Evolutionary conservation across 2,797 vertebrate genomes (phyloP).

Genomic region (Liparis tanakae): DNA sequence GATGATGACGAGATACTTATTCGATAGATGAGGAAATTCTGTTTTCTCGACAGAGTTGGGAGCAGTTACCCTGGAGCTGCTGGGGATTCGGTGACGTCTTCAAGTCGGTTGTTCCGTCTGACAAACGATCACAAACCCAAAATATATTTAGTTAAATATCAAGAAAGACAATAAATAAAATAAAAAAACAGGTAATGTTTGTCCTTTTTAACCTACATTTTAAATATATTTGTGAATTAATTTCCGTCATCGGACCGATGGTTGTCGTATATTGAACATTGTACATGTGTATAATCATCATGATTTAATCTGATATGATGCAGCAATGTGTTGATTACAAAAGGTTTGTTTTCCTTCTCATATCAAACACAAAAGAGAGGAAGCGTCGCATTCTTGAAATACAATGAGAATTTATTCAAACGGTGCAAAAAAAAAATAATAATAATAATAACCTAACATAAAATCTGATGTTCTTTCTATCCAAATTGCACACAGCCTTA

Average conservation of each 20-base stretch:
- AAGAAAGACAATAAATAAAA: background rate
- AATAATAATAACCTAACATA: slow-evolving; percentile 71
- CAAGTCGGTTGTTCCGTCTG: background rate
- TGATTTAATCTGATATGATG: background rate
- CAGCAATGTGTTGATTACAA: background rate
- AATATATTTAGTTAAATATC: background rate
- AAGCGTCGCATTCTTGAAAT: slow-evolving; percentile 74
- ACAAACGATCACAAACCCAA: background rate
- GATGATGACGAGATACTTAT: too few species aligned
- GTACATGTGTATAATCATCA: background rate
- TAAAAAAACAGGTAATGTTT: too few species aligned
- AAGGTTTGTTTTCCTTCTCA: background rate
- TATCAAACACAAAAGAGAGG: slow-evolving; percentile 12
- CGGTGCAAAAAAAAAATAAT: slow-evolving; percentile 81
- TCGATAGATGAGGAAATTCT: too few species aligned
- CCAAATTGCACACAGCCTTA: slow-evolving; percentile 80
- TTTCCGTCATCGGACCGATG: background rate
- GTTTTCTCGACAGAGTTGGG: too few species aligned
- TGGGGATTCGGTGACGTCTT: background rate
- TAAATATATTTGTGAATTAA: background rate
- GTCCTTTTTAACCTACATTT: too few species aligned
- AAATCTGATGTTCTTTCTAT: slow-evolving; percentile 83
- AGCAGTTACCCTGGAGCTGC: too few species aligned
- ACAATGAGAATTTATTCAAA: slow-evolving; percentile 89
- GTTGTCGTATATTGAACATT: too few species aligned